Evolutionary conservation across 2,888 invertebrate genomes (phyloP).

Genomic region (Stratiomys singularior): DNA sequence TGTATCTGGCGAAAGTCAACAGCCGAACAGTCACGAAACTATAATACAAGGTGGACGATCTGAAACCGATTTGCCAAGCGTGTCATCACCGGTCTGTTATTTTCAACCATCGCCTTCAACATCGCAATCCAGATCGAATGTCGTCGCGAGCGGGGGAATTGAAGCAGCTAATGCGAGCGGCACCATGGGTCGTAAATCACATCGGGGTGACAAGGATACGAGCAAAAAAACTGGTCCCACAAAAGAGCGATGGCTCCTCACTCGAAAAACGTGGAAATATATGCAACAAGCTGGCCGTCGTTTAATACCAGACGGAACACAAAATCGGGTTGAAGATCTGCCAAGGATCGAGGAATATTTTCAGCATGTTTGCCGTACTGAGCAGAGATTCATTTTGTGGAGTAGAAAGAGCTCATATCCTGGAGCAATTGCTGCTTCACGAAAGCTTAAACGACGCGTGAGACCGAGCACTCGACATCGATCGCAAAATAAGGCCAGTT

Average conservation of each 20-base stretch:
- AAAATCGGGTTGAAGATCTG: slow-evolving; percentile 79
- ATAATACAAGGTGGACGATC: neutral
- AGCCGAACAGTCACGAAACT: neutral
- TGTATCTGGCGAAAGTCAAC: slow-evolving; percentile 12
- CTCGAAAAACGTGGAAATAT: slow-evolving; percentile 90
- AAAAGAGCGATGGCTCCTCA: slow-evolving; percentile 87
- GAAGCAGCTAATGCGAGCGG: neutral
- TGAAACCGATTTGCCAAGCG: neutral
- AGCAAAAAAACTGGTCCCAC: slow-evolving; percentile 58
- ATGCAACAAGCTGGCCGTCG: slow-evolving; percentile 92
- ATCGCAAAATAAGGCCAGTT: slow-evolving; percentile 60
- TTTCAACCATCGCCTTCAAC: neutral
- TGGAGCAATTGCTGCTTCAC: slow-evolving; percentile 67
- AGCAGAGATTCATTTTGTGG: slow-evolving; percentile 83
- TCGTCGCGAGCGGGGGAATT: neutral
- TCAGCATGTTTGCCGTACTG: slow-evolving; percentile 81
- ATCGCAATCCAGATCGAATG: neutral
- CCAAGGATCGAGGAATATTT: slow-evolving; percentile 86
- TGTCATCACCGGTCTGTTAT: neutral
- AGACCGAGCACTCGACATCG: slow-evolving; percentile 6
- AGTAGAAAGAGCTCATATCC: slow-evolving; percentile 82
- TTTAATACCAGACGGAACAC: slow-evolving; percentile 83
- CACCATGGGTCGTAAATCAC: slow-evolving; percentile 25
- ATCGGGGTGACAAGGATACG: slow-evolving; percentile 25
- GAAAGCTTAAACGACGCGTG: slow-evolving; percentile 5